Evolutionary conservation across 2,888 invertebrate genomes (phyloP).

Genomic region (Spodoptera littoralis): DNA sequence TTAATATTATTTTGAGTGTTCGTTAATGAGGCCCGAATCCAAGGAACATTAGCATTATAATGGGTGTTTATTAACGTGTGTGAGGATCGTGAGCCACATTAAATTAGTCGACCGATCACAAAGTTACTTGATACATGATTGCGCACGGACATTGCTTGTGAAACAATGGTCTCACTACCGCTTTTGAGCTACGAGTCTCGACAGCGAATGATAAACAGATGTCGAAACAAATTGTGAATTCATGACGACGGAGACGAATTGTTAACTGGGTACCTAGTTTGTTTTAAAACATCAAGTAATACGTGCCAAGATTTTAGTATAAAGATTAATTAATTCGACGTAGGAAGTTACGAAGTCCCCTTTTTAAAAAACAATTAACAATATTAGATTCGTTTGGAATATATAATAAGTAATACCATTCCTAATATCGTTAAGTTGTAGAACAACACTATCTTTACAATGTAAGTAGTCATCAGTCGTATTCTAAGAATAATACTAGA

Average conservation of each 20-base stretch:
- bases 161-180: conserved; percentile 67
- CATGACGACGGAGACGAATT: conserved; percentile 52
- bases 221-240: conserved; percentile 66
- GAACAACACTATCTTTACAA: no score
- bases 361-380: no score
- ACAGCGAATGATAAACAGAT: conserved; percentile 67
- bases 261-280: conserved; percentile 38
- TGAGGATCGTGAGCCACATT: conserved; percentile 46
- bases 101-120: conserved; percentile 51
- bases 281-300: conserved; percentile 41
- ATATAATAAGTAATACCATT: no score
- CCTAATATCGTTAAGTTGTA: no score
- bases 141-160: conserved; percentile 64
- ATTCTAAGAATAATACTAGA: conserved; percentile 9
- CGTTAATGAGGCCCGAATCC: conserved; percentile 21
- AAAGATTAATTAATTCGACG: conserved; percentile 35
- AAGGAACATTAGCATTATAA: conserved; percentile 45
- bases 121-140: conserved; percentile 62
- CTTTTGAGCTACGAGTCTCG: conserved; percentile 57
- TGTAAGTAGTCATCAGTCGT: background rate
- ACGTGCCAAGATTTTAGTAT: conserved; percentile 35
- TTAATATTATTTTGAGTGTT: conserved; percentile 34
- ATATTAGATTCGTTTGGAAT: no score
- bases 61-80: conserved; percentile 50
- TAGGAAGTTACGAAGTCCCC: conserved; percentile 2